phyloP scores from a whole-genome alignment of 2,113 vertebrate genomes.

The Oreotrochilus melanogaster region DNA sequence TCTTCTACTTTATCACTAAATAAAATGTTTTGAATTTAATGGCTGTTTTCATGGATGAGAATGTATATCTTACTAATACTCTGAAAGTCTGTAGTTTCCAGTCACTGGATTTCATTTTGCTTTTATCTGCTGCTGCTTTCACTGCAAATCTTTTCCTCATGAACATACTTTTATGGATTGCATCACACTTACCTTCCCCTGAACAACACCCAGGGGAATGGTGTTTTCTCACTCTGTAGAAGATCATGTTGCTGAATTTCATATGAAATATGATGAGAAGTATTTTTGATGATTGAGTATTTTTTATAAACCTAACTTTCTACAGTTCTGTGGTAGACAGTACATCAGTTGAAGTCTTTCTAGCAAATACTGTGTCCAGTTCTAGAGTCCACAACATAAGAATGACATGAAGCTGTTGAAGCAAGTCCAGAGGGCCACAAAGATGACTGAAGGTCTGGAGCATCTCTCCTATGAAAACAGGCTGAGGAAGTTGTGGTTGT shows the following conservation, averaged over 20 bases:
- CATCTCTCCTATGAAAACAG: too few species aligned
- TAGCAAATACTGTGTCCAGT: neutral
- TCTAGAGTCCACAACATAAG: too few species aligned
- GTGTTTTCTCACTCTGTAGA: neutral
- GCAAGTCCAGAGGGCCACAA: too few species aligned
- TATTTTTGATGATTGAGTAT: too few species aligned
- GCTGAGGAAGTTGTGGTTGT: too few species aligned
- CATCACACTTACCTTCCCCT: neutral
- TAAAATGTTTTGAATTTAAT: neutral
- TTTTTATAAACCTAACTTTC: neutral
- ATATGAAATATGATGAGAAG: neutral
- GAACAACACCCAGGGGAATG: too few species aligned
- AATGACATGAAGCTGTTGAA: too few species aligned
- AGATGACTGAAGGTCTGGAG: too few species aligned
- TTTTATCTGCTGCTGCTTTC: neutral
- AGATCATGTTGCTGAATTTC: neutral
- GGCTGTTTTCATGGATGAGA: neutral
- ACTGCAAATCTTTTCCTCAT: neutral
- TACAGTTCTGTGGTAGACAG: neutral
- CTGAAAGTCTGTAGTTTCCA: neutral
- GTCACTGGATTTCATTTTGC: neutral
- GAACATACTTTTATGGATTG: neutral
- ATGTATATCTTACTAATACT: neutral
- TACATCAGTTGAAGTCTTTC: neutral
- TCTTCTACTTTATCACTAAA: neutral